phyloP scores from a whole-genome alignment of 2,888 invertebrate species.

The Loripinus fragilis region DNA sequence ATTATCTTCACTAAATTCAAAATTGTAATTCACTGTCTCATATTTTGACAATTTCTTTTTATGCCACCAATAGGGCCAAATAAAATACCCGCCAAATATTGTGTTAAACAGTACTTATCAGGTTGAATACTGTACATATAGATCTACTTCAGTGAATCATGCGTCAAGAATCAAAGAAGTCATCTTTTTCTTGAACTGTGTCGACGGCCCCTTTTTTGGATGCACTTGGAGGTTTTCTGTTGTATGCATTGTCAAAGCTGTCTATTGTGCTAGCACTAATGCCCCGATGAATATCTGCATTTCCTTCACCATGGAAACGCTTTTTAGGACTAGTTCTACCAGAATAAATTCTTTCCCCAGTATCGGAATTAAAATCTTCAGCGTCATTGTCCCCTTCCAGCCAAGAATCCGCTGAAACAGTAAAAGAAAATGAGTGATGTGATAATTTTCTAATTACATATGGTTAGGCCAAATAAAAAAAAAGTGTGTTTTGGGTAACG shows the following conservation, averaged over 20 bases:
- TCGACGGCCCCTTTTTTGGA: slow-evolving; percentile 31
- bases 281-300: slow-evolving; percentile 40
- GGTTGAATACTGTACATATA: no score
- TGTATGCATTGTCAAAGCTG: slow-evolving; percentile 76
- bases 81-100: no score
- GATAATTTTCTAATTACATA: no score
- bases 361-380: slow-evolving; percentile 51
- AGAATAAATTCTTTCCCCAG: slow-evolving; percentile 65
- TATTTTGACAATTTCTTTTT: no score
- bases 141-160: background rate
- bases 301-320: slow-evolving; percentile 26
- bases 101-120: no score
- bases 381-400: slow-evolving; percentile 66
- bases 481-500: no score
- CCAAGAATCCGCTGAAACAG: slow-evolving; percentile 72
- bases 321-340: slow-evolving; percentile 63
- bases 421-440: no score
- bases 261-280: slow-evolving; percentile 75
- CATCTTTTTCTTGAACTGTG: slow-evolving; percentile 60
- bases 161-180: slow-evolving; percentile 75
- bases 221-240: slow-evolving; percentile 56
- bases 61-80: no score
- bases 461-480: no score
- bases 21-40: no score
- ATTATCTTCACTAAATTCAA: no score